Conservation (phyloP, 2,797 vertebrate genomes). For the Galago senegalensis region DNA sequence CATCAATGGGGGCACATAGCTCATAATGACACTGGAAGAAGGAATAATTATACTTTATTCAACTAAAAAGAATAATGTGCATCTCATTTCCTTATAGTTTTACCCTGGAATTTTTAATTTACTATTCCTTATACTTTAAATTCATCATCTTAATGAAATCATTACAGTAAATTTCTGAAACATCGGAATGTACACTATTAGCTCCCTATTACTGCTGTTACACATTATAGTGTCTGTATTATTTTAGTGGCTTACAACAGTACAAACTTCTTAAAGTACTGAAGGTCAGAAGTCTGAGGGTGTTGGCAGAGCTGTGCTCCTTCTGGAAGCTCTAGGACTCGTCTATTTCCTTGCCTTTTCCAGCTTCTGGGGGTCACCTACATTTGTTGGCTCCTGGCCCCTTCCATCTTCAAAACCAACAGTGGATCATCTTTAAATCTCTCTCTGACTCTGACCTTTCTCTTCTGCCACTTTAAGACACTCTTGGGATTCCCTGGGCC, state of each 20-base stretch:
- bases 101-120: slow-evolving; percentile 25
- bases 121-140: not conserved
- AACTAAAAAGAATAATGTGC: not conserved
- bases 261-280: not conserved
- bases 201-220: not conserved
- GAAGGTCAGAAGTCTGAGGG: not conserved
- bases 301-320: not conserved
- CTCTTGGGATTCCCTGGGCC: not conserved
- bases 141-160: slow-evolving; percentile 17
- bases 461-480: not conserved
- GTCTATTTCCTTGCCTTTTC: not conserved
- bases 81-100: slow-evolving; percentile 38
- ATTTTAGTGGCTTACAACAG: not conserved
- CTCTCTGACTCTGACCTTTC: not conserved
- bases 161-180: not conserved
- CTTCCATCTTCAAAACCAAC: not conserved
- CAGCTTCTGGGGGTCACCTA: not conserved
- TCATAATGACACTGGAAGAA: not conserved
- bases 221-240: not conserved
- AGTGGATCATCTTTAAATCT: not conserved
- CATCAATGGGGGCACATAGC: not conserved
- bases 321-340: not conserved
- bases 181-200: not conserved
- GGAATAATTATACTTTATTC: not conserved
- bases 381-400: not conserved